Evolutionary conservation across 2,797 vertebrate genomes (phyloP).

Genomic region (Ataeniobius toweri): DNA sequence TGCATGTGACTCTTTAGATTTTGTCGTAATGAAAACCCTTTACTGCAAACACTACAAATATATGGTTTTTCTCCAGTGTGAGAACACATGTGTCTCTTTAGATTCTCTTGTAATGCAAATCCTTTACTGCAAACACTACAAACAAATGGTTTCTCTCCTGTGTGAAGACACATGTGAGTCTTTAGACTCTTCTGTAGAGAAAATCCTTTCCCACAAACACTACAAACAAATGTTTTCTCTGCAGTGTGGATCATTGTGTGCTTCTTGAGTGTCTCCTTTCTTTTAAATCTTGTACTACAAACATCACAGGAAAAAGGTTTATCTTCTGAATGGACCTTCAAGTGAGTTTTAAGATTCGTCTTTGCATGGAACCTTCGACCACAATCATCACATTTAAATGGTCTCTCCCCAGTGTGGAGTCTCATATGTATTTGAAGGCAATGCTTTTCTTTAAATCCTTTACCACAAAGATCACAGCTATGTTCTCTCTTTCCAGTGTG

Average conservation of each 20-base stretch:
- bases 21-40: slow-evolving; percentile 8
- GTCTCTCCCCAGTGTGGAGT: slow-evolving; percentile 6
- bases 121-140: slow-evolving; percentile 4
- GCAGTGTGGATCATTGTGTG: slow-evolving; percentile 8
- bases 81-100: slow-evolving; percentile 10
- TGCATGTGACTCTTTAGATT: slow-evolving; percentile 9
- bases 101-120: not conserved
- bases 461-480: slow-evolving; percentile 6
- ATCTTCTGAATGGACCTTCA: slow-evolving; percentile 10
- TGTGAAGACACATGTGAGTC: slow-evolving; percentile 9
- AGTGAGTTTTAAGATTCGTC: slow-evolving; percentile 2
- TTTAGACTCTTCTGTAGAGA: not conserved
- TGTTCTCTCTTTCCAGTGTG: slow-evolving; percentile 8
- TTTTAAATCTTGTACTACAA: slow-evolving; percentile 9
- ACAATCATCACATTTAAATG: slow-evolving; percentile 6
- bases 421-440: slow-evolving; percentile 6
- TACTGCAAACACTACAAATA: not conserved
- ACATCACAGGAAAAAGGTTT: slow-evolving; percentile 9
- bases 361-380: not conserved
- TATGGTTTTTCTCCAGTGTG: slow-evolving; percentile 13
- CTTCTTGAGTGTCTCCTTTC: slow-evolving; percentile 4
- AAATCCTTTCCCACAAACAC: slow-evolving; percentile 2
- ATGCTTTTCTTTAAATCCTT: slow-evolving; percentile 11
- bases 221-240: slow-evolving; percentile 5
- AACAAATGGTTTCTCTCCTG: slow-evolving; percentile 10